Evolutionary conservation across 2,113 vertebrate genomes (phyloP).

Genomic region (Rutilus rutilus): DNA sequence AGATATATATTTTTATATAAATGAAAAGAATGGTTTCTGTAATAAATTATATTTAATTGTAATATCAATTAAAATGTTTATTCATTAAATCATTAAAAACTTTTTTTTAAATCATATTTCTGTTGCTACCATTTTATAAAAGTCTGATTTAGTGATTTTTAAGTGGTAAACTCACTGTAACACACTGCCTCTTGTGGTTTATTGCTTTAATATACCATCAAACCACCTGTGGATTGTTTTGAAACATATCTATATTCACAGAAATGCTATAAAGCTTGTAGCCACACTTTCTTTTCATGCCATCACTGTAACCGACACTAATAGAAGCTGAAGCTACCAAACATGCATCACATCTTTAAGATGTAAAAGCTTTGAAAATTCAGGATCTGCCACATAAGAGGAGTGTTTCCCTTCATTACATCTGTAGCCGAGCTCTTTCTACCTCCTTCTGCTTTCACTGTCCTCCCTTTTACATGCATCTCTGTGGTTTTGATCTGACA

Average conservation of each 20-base stretch:
- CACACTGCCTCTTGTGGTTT: background rate
- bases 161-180: background rate
- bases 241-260: background rate
- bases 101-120: no score
- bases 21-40: background rate
- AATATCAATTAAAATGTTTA: background rate
- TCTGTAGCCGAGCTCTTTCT: slow-evolving; percentile 1
- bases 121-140: background rate
- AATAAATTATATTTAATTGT: background rate
- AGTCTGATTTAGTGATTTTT: background rate
- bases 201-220: background rate
- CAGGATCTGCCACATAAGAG: background rate
- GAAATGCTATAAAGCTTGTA: background rate
- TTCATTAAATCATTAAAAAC: background rate
- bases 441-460: background rate
- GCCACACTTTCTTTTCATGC: background rate
- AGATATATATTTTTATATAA: background rate
- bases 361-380: background rate
- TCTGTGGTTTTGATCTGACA: background rate
- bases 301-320: background rate
- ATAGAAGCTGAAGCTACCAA: background rate
- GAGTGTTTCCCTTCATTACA: background rate
- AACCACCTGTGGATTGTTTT: background rate
- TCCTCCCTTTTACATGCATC: background rate
- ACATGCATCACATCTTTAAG: background rate